Evolutionary conservation across 2,888 invertebrate species (phyloP).

Genomic region (Oligia fasciuncula): DNA sequence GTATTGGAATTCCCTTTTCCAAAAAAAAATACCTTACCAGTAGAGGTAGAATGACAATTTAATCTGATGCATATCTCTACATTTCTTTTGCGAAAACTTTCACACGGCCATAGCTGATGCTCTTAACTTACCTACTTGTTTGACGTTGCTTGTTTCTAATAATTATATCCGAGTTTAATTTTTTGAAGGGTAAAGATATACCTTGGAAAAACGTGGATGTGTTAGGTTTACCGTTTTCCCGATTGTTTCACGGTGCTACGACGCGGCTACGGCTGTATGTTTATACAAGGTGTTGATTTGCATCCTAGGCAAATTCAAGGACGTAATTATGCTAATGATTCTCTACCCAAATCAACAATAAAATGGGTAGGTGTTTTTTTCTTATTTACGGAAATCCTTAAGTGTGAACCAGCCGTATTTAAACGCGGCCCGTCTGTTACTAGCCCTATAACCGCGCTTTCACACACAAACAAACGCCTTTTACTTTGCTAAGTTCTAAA

Average conservation of each 20-base stretch:
- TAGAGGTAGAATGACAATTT: background rate
- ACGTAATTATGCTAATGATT: too few species aligned
- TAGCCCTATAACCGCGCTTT: too few species aligned
- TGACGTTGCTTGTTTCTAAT: background rate
- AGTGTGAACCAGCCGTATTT: too few species aligned
- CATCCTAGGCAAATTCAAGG: too few species aligned
- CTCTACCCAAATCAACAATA: too few species aligned
- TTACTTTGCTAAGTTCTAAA: too few species aligned
- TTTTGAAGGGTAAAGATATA: background rate
- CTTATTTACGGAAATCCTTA: too few species aligned
- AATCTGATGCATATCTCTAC: background rate
- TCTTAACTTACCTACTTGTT: background rate
- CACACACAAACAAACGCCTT: too few species aligned
- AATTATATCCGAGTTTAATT: background rate
- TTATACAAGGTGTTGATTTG: too few species aligned
- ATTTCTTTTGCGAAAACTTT: background rate
- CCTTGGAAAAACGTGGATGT: background rate
- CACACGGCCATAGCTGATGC: slow-evolving; percentile 1
- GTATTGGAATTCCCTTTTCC: too few species aligned
- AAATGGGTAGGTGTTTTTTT: too few species aligned
- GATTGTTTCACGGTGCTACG: background rate
- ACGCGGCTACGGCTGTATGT: background rate
- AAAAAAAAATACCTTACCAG: background rate
- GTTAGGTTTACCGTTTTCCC: background rate
- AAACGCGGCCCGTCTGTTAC: too few species aligned